phyloP scores from a whole-genome alignment of 1,140 invertebrate genomes.

The Drosophila orena region DNA sequence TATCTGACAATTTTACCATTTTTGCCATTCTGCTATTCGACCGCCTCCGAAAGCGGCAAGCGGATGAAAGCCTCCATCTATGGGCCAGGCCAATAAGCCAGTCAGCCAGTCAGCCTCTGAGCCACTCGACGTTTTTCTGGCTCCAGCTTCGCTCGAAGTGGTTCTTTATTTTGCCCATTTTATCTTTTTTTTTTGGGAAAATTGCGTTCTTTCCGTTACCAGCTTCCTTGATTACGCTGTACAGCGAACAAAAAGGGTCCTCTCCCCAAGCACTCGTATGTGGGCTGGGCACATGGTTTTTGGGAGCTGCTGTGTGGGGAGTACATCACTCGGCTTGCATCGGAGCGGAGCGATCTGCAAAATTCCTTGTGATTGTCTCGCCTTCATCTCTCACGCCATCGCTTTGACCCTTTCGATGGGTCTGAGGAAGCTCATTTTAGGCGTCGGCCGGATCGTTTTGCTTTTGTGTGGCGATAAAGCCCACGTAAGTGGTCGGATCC shows the following conservation, averaged over 20 bases:
- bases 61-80: slow-evolving; percentile 49
- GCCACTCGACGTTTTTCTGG: slow-evolving; percentile 29
- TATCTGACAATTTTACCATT: slow-evolving; percentile 66
- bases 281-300: slow-evolving; percentile 33
- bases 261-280: slow-evolving; percentile 4
- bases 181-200: slow-evolving; percentile 43
- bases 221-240: slow-evolving; percentile 46
- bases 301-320: not conserved
- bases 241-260: slow-evolving; percentile 16
- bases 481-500: slow-evolving; percentile 48
- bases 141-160: not conserved
- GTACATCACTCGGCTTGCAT: slow-evolving; percentile 16
- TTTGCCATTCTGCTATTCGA: slow-evolving; percentile 53
- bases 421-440: slow-evolving; percentile 66
- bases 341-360: slow-evolving; percentile 25
- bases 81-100: slow-evolving; percentile 29
- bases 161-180: slow-evolving; percentile 45
- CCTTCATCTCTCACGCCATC: slow-evolving; percentile 56
- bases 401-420: slow-evolving; percentile 14
- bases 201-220: slow-evolving; percentile 40
- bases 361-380: slow-evolving; percentile 52
- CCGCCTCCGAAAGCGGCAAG: slow-evolving; percentile 30
- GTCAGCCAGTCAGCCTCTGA: slow-evolving; percentile 29
- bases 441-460: slow-evolving; percentile 59
- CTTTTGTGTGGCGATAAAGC: slow-evolving; percentile 54